A percentile compares a stretch with the other conserved stretches of the same genome.
Conservation (phyloP, 2,113 vertebrate species). For the Lethenteron reissneri region DNA sequence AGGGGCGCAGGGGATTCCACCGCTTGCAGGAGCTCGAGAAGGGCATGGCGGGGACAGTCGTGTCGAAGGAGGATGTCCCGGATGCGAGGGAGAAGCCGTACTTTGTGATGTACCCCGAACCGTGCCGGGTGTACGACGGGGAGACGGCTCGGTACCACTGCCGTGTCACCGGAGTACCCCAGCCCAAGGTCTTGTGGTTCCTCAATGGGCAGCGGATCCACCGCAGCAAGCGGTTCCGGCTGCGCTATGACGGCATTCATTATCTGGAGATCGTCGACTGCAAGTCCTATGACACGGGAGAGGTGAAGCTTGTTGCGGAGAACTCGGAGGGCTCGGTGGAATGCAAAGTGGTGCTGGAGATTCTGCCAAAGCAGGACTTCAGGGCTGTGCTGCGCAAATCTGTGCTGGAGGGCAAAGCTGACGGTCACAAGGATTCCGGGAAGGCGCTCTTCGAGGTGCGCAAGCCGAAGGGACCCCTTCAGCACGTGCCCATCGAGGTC, state of each 20-base stretch:
- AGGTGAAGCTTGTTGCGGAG: constrained; percentile 67
- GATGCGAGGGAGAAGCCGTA: constrained; percentile 72
- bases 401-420: constrained; percentile 48
- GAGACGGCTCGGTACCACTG: constrained; percentile 72
- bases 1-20: constrained; percentile 51
- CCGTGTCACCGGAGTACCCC: constrained; percentile 73
- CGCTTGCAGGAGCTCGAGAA: constrained; percentile 71
- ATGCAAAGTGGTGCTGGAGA: constrained; percentile 68
- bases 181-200: constrained; percentile 91
- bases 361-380: constrained; percentile 78
- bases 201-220: constrained; percentile 85
- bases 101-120: constrained; percentile 69
- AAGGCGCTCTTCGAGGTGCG: constrained; percentile 61
- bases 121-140: constrained; percentile 48
- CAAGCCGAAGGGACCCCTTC: constrained; percentile 31
- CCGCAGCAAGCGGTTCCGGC: constrained; percentile 80
- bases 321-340: constrained; percentile 70
- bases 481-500: constrained; percentile 35
- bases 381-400: constrained; percentile 52
- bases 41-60: constrained; percentile 41
- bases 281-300: constrained; percentile 82
- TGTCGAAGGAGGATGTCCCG: constrained; percentile 35
- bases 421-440: constrained; percentile 31
- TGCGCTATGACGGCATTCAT: constrained; percentile 80
- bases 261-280: constrained; percentile 80